Evolutionary conservation across 2,113 vertebrate species (phyloP), one percentile per base, ranked within the genome.

Genomic region (Ptychochromis oligacanthus): DNA sequence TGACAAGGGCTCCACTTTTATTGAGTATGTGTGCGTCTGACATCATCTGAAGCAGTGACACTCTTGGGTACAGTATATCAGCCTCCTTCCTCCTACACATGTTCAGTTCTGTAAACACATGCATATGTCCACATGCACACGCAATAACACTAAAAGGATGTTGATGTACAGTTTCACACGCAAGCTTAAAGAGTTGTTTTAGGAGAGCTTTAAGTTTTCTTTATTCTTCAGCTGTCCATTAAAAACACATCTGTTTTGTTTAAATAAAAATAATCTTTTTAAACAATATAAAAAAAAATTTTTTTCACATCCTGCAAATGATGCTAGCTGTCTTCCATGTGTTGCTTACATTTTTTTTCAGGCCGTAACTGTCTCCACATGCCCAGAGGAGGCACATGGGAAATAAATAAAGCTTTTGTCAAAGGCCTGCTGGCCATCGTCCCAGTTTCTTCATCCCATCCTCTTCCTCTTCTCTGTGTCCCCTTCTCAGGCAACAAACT

Each of bases 371-470:
- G 57, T 64, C 72, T 75, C 75, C 85, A 87, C 64, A 80, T 75
- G 75, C 31, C 58, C 62, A 46, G 56, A 78, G 40, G 80, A 85
- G 55, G 80, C 67, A 81, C 86, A 79, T 61, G 61, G 46, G 82
- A 87, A 91, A 93, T 93, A 94, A 93, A 94, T 93, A 92, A 89
- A 89, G 72, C 79, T 84, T 86, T 78, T 83, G 64, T 90, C 70
- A 75, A 75, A 67, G 38, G 61, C 77, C 20, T 20, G 13, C 20
- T 79, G 80, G 84, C 88, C 79, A 5, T 81, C 56, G 22, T 92
- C 86, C 72, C 61, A 67, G 79, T 62, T 70, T 77, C 76, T 79
- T 65, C 34, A 87, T 81, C 75, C 64, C 61, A 43, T 88, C 77
- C 60, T 57, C 61, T 56, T 62, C 46, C 58, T 81, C 60, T 24